Base-by-base conservation (phyloP, 1,140 invertebrate species). In the fruit fly (Drosophila melanogaster) region DNA sequence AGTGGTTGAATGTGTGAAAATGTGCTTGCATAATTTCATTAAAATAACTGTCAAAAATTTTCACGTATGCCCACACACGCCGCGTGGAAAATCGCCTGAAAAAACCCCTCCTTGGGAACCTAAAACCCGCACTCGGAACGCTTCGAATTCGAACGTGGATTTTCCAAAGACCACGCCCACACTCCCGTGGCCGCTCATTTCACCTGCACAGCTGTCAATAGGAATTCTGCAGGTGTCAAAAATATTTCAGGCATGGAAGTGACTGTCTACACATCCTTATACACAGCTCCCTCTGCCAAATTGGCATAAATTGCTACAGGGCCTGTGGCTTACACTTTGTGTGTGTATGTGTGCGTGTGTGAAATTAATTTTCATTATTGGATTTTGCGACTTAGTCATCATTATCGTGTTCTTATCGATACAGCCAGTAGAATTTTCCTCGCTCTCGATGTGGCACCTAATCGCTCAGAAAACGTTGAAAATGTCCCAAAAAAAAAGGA, bases 331-430 rank as follows among this genome's bases (percentile, higher is more conserved):
- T 77, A 49, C 60, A 49, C 22, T 37, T 57, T 14, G 22, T 11
- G 6, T 17, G 8, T n/a, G 15, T 4, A 37, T 33, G 19, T 26
- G 50, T 17, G 56, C 58, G 50, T 56, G 65, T 66, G 64, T 58
- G 72, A 89, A 89, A 87, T 89, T 89, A 87, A 87, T 87, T 87
- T 89, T 89, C 76, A 87, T 87, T 87, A 89, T 87, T 89, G 84
- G 79, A 84, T 87, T 87, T 65, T 69, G 77, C 79, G 77, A 80
- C 79, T 90, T 90, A 87, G 84, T 84, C 76, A 67, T 90, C 84
- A 87, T 83, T 89, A 89, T 89, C 76, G 38, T 69, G 76, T 87
- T 79, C 79, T 87, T 87, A 89, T 89, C 84, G 61, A 57, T 47
- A 69, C 59, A 46, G 60, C 40, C 67, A 43, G 54, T 49, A 33